Percentiles rank a stretch among this genome's conserved stretches.
Conservation (phyloP, 2,113 vertebrate genomes). For the Nanorana parkeri region DNA sequence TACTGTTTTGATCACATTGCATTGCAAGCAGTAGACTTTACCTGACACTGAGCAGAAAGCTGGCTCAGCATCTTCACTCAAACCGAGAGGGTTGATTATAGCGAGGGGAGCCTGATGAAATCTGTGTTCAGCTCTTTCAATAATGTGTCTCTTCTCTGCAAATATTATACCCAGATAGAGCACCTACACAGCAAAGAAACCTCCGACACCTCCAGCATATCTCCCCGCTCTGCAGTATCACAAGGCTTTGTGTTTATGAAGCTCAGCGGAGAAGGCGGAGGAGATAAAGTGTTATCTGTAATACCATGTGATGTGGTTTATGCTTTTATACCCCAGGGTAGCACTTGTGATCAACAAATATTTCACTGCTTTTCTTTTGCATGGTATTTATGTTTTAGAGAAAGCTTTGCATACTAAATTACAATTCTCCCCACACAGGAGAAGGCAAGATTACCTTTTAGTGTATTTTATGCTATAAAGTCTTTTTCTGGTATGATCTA, state of each 20-base stretch:
- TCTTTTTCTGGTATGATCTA: slow-evolving; percentile 3
- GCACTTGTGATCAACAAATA: slow-evolving; percentile 18
- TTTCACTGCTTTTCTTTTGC: slow-evolving; percentile 17
- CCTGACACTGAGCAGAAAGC: slow-evolving; percentile 2
- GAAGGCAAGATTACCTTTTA: neutral
- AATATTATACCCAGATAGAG: slow-evolving; percentile 23
- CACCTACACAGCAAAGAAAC: slow-evolving; percentile 4
- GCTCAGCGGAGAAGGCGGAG: slow-evolving; percentile 23
- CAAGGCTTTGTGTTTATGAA: slow-evolving; percentile 33
- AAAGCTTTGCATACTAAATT: slow-evolving; percentile 16
- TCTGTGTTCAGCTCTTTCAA: slow-evolving; percentile 44
- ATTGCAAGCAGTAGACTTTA: neutral
- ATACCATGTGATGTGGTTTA: slow-evolving; percentile 35
- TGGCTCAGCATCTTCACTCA: neutral
- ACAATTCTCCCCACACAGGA: slow-evolving; percentile 10
- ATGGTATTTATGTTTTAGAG: slow-evolving; percentile 1
- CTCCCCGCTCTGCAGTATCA: slow-evolving; percentile 46
- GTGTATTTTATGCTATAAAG: slow-evolving; percentile 10
- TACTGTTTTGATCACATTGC: too few relatives aligned
- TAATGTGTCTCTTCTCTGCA: slow-evolving; percentile 20
- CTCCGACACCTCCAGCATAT: slow-evolving; percentile 15
- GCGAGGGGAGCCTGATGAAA: slow-evolving; percentile 7
- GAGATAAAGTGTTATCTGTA: slow-evolving; percentile 44
- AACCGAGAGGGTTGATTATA: neutral
- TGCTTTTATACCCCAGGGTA: slow-evolving; percentile 37